Evolutionary conservation across 1,140 invertebrate species (phyloP), one percentile per base, ranked within the genome.

Genomic region (Geopemphigus sp.): DNA sequence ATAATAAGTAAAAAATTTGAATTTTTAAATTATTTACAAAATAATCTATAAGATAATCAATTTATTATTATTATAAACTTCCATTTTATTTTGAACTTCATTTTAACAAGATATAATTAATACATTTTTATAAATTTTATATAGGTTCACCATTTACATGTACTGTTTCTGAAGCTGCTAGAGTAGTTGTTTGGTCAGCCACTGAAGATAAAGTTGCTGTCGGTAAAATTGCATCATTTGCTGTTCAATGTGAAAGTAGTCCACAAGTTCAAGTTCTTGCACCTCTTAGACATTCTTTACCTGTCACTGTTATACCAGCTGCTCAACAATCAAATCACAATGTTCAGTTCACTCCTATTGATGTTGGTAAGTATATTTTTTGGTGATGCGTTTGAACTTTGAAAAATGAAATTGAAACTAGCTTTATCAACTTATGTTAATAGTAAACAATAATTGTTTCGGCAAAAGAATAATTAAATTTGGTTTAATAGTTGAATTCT

Each of bases 121-220:
- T 54, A 56, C 6, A 32, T 54, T 39, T 53, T 24, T 50, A 63
- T 17, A 19, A 26, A 22, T 54, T 70, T 56, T 82, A 83, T 82
- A 59, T 78, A 86, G 88, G 88, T 82, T 91, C 90, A 81, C 92
- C 92, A 0, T 93, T 93, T 83, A 90, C 88, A 50, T 94, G 93
- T 83, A 87, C 90, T 22, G 90, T 93, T 82, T 85, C 87, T 80
- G 90, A 90, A 72, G 93, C 93, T 2, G 92, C 92, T 5, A 88
- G 91, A n/a, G 91, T 95, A 2, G 88, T 92, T 32, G 84, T 91
- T 29, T 59, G 86, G 1, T 78, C 74, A 26, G 89, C 91, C 22
- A 92, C 92, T 4, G 93, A 96, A 83, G 91, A 97, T 84, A 96
- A 97, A 86, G 93, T 98, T n/a, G 92, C 95, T 19, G 94, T 98